Base-by-base conservation (phyloP, 1,140 invertebrate species). In the Piezodorus guildinii region DNA sequence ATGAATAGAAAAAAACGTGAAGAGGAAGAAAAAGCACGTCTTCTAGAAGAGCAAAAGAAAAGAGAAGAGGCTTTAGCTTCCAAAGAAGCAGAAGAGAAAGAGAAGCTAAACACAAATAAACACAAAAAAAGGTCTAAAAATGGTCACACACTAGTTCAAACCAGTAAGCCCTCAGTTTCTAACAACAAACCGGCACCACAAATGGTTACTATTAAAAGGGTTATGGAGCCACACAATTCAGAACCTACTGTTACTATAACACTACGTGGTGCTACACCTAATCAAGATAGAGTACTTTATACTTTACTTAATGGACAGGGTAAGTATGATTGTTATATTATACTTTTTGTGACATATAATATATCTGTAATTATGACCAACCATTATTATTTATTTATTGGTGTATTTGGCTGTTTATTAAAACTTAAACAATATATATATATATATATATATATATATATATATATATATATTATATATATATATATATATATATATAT, bases 221-320 rank as follows among this genome's bases (percentile, higher is more conserved):
- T 87, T 0, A 81, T 83, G 74, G 81, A 84, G 66, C 78, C 79
- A 8, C 80, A 79, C 63, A 81, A 79, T 68, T 75, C 80, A 15
- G 83, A 85, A 66, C 84, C 85, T 30, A 85, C 83, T 8, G 86
- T 88, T 3, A 88, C 86, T 0, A 86, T 88, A 39, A 87, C 85
- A 1, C 74, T 87, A 14, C 85, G 87, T 69, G 86, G 85, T 15
- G 82, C 84, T 67, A 84, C 84, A 2, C 85, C 85, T 12, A 84
- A 85, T 62, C 81, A 86, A 70, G 85, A 88, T 69, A 83, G 85
- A 71, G 78, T 88, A 39, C 72, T 87, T 0, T 87, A 85, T 70
- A 87, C 84, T 3, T 74, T 88, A 54, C 79, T 87, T 3, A 87
- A 87, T 72, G 85, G 85, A 9, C 68, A 71, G 68, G 68, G 69